phyloP scores from a whole-genome alignment of 1,140 invertebrate species.

The Epicauta chinensis region DNA sequence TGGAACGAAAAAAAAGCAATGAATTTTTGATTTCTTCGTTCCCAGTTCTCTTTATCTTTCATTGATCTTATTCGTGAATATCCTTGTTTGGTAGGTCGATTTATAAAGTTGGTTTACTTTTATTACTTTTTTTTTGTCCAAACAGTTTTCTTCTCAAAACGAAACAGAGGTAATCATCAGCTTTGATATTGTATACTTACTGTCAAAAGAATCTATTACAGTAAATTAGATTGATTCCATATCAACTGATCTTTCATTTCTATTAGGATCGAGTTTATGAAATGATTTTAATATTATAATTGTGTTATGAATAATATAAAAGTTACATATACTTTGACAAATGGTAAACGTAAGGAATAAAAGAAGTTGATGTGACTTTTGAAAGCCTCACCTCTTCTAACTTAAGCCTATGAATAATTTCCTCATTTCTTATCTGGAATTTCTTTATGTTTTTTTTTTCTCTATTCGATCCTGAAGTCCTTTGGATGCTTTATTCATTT shows the following conservation, averaged over 20 bases:
- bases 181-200: too few relatives aligned
- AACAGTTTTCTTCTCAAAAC: too few relatives aligned
- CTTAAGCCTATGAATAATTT: conserved; percentile 41
- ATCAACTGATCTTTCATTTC: too few relatives aligned
- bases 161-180: too few relatives aligned
- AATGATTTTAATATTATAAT: too few relatives aligned
- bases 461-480: conserved; percentile 28
- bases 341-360: conserved; percentile 34
- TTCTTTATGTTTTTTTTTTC: conserved; percentile 35
- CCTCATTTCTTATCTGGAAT: conserved; percentile 37
- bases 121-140: too few relatives aligned
- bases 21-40: conserved; percentile 9
- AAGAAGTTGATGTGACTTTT: conserved; percentile 31
- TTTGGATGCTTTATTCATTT: conserved; percentile 36
- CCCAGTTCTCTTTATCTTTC: conserved; percentile 1
- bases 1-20: not conserved
- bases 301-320: conserved; percentile 13
- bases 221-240: too few relatives aligned
- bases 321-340: conserved; percentile 29
- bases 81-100: conserved; percentile 6
- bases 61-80: conserved; percentile 6
- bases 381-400: conserved; percentile 30
- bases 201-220: too few relatives aligned
- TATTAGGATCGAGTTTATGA: too few relatives aligned
- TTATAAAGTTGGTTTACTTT: conserved; percentile 1